These are phyloP conservation scores for Sussaba pulchella DNA, from an alignment of 2,888 invertebrate species.

Conservation along the genomic window DNA sequence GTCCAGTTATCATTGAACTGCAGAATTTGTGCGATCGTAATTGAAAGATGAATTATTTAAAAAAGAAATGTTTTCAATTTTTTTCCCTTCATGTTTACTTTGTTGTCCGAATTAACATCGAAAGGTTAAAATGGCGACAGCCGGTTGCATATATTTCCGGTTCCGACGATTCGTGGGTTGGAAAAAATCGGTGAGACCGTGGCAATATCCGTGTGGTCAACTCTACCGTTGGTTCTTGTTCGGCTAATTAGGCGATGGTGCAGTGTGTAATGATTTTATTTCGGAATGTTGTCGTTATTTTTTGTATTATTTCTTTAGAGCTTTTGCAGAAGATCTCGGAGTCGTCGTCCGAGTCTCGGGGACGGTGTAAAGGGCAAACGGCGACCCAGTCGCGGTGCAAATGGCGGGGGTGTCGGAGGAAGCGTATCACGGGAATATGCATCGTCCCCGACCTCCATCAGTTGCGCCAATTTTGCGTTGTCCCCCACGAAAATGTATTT, in stretches of 20 bases:
- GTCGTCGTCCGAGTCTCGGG: slow-evolving; percentile 76
- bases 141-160: not conserved
- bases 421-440: slow-evolving; percentile 73
- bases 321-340: slow-evolving; percentile 70
- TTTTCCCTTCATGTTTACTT: not conserved
- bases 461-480: slow-evolving; percentile 74
- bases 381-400: slow-evolving; percentile 80
- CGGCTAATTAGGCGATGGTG: slow-evolving; percentile 7
- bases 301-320: slow-evolving; percentile 47
- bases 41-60: not conserved
- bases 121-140: not conserved
- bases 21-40: not conserved
- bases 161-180: not conserved
- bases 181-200: slow-evolving; percentile 4
- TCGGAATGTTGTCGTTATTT: not conserved
- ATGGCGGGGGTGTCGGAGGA: slow-evolving; percentile 73
- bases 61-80: not conserved
- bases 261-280: slow-evolving; percentile 1
- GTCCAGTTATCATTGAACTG: slow-evolving; percentile 17
- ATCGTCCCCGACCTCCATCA: slow-evolving; percentile 76
- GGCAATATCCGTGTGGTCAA: not conserved
- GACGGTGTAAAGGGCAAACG: slow-evolving; percentile 77
- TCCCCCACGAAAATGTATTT: slow-evolving; percentile 68
- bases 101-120: not conserved
- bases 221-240: slow-evolving; percentile 10